Evolutionary conservation across 2,113 vertebrate species (phyloP).

Genomic region (Theristicus caerulescens): DNA sequence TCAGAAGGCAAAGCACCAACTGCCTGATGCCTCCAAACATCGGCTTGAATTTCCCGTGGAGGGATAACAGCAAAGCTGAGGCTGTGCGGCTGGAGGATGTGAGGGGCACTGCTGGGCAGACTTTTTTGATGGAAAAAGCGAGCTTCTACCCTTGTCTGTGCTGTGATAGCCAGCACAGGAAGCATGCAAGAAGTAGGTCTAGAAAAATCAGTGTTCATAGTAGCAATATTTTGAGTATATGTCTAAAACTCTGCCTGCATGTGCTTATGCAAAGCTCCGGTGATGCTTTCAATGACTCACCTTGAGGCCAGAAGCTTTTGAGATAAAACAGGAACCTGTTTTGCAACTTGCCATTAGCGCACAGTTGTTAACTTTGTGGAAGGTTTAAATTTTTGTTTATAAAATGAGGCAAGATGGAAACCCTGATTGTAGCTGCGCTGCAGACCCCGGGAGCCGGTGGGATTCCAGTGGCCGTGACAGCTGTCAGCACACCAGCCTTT

Average conservation of each 20-base stretch:
- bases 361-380: background rate
- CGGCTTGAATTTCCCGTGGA: fast-evolving
- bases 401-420: background rate
- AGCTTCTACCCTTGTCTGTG: background rate
- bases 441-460: background rate
- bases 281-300: background rate
- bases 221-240: background rate
- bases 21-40: background rate
- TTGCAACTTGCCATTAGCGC: background rate
- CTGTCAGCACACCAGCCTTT: background rate
- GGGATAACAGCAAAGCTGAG: background rate
- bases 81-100: background rate
- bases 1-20: background rate
- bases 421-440: background rate
- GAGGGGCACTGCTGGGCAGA: background rate
- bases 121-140: background rate
- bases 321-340: background rate
- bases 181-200: background rate
- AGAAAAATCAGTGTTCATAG: background rate
- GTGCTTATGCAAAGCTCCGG: background rate
- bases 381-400: background rate
- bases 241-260: background rate
- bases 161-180: background rate
- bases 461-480: background rate
- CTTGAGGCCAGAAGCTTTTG: background rate